Evolutionary conservation across 2,113 vertebrate genomes (phyloP).

Genomic region (Vulpes vulpes): DNA sequence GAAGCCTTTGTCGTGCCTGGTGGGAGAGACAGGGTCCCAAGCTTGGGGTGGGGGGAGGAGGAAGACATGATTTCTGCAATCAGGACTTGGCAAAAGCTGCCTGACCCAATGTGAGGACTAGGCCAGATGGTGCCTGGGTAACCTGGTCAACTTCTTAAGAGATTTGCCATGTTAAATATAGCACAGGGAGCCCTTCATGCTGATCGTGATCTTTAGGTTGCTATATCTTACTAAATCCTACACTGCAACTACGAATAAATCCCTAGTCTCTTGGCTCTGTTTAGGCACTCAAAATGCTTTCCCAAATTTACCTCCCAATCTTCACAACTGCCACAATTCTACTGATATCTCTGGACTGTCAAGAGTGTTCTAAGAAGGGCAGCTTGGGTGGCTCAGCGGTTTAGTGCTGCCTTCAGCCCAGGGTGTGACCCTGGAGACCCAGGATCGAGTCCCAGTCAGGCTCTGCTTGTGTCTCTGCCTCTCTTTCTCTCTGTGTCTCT

Average conservation of each 20-base stretch:
- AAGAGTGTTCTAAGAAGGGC: neutral
- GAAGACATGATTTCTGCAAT: neutral
- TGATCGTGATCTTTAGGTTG: neutral
- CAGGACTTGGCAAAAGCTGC: neutral
- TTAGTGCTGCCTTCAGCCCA: too few species aligned
- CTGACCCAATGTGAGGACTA: neutral
- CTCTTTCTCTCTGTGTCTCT: too few species aligned
- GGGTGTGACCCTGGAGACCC: too few species aligned
- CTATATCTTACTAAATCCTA: neutral
- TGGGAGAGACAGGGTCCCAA: neutral
- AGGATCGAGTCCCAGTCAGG: too few species aligned
- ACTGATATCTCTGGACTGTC: neutral
- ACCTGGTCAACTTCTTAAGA: constrained; percentile 34
- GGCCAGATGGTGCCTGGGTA: neutral
- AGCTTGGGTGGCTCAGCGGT: too few species aligned
- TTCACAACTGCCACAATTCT: neutral
- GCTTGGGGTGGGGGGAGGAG: neutral
- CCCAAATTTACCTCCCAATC: neutral
- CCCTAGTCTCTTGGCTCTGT: neutral
- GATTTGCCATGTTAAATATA: constrained; percentile 53
- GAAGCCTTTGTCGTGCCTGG: neutral
- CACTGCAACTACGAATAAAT: neutral
- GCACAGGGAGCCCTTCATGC: neutral
- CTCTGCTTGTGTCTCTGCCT: too few species aligned
- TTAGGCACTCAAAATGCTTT: neutral